Evolutionary conservation across 35 echinoderm and acorn worm genomes (phyloP).

Genomic region (Strongylocentrotus purpuratus): DNA sequence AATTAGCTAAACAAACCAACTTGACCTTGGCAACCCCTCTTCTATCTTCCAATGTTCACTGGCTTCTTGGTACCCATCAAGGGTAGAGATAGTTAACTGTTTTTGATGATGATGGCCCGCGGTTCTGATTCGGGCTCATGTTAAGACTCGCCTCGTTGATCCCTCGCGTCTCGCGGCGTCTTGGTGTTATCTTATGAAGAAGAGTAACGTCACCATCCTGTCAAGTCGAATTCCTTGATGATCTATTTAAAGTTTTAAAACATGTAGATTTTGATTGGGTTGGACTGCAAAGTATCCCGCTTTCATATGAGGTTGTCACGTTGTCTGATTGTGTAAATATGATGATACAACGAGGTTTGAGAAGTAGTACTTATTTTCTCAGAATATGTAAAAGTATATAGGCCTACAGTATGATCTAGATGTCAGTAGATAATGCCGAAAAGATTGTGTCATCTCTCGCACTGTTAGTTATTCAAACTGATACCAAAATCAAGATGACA

Average conservation of each 20-base stretch:
- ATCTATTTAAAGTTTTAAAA: conserved; percentile 30
- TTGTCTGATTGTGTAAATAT: background rate
- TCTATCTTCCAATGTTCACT: background rate
- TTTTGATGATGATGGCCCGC: conserved; percentile 38
- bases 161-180: background rate
- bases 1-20: conserved; percentile 18
- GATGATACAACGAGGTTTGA: background rate
- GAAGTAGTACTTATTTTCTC: background rate
- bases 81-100: background rate
- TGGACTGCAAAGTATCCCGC: conserved; percentile 9
- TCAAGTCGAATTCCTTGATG: background rate
- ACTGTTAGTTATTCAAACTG: no score
- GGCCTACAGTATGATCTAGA: background rate
- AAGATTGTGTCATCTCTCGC: no score
- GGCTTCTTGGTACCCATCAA: background rate
- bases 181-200: conserved; percentile 19
- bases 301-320: background rate
- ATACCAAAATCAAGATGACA: background rate
- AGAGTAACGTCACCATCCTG: conserved; percentile 3
- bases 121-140: conserved; percentile 1
- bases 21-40: background rate
- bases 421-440: background rate
- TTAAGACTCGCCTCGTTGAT: background rate
- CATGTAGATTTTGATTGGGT: conserved; percentile 16
- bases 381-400: background rate